phyloP scores from a whole-genome alignment of 2,888 invertebrate species.

The Plagodis pulveraria region DNA sequence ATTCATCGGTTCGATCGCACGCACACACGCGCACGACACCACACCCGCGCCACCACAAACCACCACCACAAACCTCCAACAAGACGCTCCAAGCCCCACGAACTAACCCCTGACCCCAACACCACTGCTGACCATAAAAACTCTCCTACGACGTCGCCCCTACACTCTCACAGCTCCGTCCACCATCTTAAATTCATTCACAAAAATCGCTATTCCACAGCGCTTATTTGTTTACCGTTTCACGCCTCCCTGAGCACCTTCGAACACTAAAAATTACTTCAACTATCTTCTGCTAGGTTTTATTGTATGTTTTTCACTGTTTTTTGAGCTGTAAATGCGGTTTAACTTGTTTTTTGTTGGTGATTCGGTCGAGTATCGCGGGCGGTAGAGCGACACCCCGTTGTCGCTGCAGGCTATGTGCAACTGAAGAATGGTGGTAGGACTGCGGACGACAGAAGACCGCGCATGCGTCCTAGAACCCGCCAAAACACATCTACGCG shows the following conservation, averaged over 20 bases:
- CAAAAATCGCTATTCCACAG: conserved; percentile 77
- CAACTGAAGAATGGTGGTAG: conserved; percentile 83
- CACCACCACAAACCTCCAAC: conserved; percentile 31
- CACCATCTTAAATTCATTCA: conserved; percentile 85
- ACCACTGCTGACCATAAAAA: conserved; percentile 49
- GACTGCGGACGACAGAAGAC: conserved; percentile 76
- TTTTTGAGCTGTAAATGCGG: conserved; percentile 46
- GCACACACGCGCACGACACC: conserved; percentile 63
- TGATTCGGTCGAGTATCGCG: conserved; percentile 57
- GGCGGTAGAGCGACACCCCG: conserved; percentile 51
- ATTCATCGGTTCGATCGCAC: conserved; percentile 81
- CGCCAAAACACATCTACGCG: conserved; percentile 84
- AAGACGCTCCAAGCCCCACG: conserved; percentile 27
- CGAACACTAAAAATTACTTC: conserved; percentile 40
- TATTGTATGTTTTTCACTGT: conserved; percentile 47
- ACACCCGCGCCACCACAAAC: conserved; percentile 47
- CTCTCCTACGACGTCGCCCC: conserved; percentile 50
- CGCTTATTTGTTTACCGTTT: conserved; percentile 78
- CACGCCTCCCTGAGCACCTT: conserved; percentile 57
- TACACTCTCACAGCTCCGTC: conserved; percentile 67
- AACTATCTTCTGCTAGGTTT: conserved; percentile 35
- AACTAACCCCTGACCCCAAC: conserved; percentile 42
- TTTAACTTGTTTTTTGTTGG: conserved; percentile 66
- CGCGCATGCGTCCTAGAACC: conserved; percentile 74
- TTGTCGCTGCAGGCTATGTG: conserved; percentile 59